Conservation (phyloP, 2,888 invertebrate genomes). For the Onchidella celtica region DNA sequence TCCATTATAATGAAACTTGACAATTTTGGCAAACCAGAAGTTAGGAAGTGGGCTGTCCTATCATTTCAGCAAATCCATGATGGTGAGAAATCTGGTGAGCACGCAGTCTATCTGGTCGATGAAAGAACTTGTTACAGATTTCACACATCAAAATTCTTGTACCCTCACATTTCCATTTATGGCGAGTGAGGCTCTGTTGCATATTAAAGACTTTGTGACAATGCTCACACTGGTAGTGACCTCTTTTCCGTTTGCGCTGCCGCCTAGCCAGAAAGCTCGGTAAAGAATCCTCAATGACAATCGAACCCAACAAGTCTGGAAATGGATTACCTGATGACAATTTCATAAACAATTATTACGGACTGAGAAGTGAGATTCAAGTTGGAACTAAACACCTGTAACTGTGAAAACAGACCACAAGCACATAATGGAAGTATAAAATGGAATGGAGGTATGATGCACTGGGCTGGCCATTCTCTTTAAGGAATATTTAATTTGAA, state of each 20-base stretch:
- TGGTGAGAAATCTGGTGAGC: constrained; percentile 34
- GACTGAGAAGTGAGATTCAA: too few species aligned
- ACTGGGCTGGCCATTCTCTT: too few species aligned
- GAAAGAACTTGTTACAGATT: constrained; percentile 44
- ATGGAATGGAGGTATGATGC: too few species aligned
- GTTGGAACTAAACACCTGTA: too few species aligned
- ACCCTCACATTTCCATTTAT: constrained; percentile 52
- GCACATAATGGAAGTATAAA: too few species aligned
- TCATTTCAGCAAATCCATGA: not conserved
- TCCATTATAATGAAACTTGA: too few species aligned
- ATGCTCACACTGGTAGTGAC: constrained; percentile 26
- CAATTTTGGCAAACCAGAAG: too few species aligned
- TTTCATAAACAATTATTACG: constrained; percentile 23
- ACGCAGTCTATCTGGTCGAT: constrained; percentile 42
- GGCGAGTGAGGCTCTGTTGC: constrained; percentile 43
- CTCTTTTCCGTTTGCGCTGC: constrained; percentile 30
- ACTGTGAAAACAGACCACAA: too few species aligned
- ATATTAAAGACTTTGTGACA: constrained; percentile 39
- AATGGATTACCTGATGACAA: constrained; percentile 26
- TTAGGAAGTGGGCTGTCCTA: too few species aligned
- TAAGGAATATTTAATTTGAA: too few species aligned
- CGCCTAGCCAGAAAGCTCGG: not conserved
- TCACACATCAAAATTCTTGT: constrained; percentile 44
- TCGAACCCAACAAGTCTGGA: not conserved
- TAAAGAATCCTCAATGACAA: constrained; percentile 4